A percentile compares a stretch with the other conserved stretches of the same genome.
phyloP scores from a whole-genome alignment of 2,888 invertebrate genomes.

The Drosophila diplacantha region DNA sequence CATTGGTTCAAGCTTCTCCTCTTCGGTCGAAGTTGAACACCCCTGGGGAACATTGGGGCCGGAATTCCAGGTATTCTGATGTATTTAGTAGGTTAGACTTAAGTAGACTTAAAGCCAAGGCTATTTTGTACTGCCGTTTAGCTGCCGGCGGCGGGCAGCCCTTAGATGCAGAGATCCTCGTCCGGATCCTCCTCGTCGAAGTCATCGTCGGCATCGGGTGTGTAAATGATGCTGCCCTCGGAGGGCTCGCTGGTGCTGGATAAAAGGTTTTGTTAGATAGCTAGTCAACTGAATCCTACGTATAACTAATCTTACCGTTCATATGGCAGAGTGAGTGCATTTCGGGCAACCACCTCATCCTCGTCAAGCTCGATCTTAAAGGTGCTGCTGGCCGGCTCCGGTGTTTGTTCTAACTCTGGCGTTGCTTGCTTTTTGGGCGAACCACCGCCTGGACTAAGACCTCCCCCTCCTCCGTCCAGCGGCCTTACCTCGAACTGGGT shows the following conservation, averaged over 20 bases:
- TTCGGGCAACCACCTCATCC: conserved; percentile 76
- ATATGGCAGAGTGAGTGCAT: conserved; percentile 77
- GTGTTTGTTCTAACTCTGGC: conserved; percentile 21
- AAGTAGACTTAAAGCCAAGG: conserved; percentile 66
- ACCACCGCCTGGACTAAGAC: conserved; percentile 1
- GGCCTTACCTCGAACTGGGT: conserved; percentile 66
- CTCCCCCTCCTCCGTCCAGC: conserved; percentile 35
- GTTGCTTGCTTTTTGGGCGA: conserved; percentile 12
- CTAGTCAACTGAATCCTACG: neutral
- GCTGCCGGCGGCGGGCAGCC: conserved; percentile 45
- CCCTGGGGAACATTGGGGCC: conserved; percentile 18
- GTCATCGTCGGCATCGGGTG: conserved; percentile 88
- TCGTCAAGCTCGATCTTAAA: conserved; percentile 78
- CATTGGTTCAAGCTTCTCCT: conserved; percentile 8
- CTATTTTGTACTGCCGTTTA: conserved; percentile 70
- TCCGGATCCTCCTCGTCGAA: conserved; percentile 93
- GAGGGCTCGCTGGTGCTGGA: conserved; percentile 78
- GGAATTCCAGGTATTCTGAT: conserved; percentile 36
- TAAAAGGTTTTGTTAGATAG: neutral
- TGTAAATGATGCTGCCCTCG: conserved; percentile 84
- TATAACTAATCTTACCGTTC: conserved; percentile 70
- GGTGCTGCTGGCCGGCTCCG: conserved; percentile 62
- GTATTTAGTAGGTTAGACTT: conserved; percentile 44
- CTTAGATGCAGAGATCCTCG: conserved; percentile 86
- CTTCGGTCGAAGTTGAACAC: conserved; percentile 1